These are phyloP conservation scores for Gobio gobio DNA, from an alignment of 2,113 vertebrate species.

Conservation along the genomic window DNA sequence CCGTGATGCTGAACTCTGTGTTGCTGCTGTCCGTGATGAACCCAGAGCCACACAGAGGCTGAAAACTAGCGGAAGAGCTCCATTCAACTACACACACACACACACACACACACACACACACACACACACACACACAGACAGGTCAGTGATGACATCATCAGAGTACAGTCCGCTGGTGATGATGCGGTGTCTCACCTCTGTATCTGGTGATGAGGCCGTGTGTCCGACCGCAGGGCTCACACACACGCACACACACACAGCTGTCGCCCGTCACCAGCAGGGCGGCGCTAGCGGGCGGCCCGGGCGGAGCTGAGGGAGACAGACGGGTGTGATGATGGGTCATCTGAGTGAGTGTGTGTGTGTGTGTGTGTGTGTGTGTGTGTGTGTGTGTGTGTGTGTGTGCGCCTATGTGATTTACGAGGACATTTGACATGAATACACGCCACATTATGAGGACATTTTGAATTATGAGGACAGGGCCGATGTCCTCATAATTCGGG, in stretches of 20 bases:
- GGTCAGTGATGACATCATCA: not conserved
- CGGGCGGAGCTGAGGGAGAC: conserved; percentile 65
- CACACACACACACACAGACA: not conserved
- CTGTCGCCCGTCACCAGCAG: conserved; percentile 71
- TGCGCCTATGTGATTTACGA: no score
- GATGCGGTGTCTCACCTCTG: conserved; percentile 64
- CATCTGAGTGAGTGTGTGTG: not conserved
- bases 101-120: no score
- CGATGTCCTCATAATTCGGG: no score
- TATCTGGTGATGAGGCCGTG: conserved; percentile 72
- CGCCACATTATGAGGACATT: no score
- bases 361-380: conserved; percentile 14
- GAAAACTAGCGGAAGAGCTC: conserved; percentile 71
- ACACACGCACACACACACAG: conserved; percentile 70
- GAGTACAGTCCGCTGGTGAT: no score
- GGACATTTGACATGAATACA: no score
- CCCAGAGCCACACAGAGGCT: conserved; percentile 66
- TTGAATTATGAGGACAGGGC: no score
- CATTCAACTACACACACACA: conserved; percentile 79
- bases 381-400: no score
- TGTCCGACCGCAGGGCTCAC: conserved; percentile 59
- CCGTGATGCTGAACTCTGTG: conserved; percentile 68
- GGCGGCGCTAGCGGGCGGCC: conserved; percentile 67
- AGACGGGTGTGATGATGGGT: not conserved
- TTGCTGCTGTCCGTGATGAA: conserved; percentile 73